Evolutionary conservation across 2,888 invertebrate species (phyloP).

Genomic region (Drosophila affinis): DNA sequence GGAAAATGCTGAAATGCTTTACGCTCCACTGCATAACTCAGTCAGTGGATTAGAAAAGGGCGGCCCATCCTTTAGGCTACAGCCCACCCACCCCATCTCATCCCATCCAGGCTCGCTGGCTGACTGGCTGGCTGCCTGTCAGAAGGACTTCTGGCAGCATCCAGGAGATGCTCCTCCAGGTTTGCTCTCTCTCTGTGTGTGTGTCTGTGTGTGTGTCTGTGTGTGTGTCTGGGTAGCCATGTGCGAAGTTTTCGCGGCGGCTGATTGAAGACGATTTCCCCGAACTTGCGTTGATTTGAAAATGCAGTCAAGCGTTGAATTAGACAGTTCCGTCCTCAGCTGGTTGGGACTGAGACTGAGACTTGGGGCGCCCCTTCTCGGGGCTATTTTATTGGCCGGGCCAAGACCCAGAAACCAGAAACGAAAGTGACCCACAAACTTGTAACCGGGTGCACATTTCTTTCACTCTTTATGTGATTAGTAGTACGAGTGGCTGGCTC

Average conservation of each 20-base stretch:
- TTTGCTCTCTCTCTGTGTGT: conserved; percentile 11
- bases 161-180: conserved; percentile 43
- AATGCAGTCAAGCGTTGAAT: conserved; percentile 76
- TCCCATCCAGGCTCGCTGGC: conserved; percentile 8
- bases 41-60: conserved; percentile 80
- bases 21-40: conserved; percentile 78
- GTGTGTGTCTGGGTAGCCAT: conserved; percentile 36
- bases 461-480: conserved; percentile 50
- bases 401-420: conserved; percentile 9
- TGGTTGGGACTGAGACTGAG: conserved; percentile 18
- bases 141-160: not conserved
- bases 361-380: conserved; percentile 14
- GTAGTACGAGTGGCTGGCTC: conserved; percentile 30
- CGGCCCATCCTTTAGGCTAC: conserved; percentile 45
- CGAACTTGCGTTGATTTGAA: conserved; percentile 77
- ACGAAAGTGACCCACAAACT: conserved; percentile 41
- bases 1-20: conserved; percentile 80
- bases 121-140: conserved; percentile 2
- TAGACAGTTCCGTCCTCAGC: conserved; percentile 63
- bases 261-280: conserved; percentile 77
- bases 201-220: conserved; percentile 25
- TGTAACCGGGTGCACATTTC: conserved; percentile 48
- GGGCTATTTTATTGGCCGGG: conserved; percentile 51
- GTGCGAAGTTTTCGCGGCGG: conserved; percentile 66
- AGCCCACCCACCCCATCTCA: conserved; percentile 6